Evolutionary conservation across 2,888 invertebrate species (phyloP).

Genomic region (Eubasilissa splendida): DNA sequence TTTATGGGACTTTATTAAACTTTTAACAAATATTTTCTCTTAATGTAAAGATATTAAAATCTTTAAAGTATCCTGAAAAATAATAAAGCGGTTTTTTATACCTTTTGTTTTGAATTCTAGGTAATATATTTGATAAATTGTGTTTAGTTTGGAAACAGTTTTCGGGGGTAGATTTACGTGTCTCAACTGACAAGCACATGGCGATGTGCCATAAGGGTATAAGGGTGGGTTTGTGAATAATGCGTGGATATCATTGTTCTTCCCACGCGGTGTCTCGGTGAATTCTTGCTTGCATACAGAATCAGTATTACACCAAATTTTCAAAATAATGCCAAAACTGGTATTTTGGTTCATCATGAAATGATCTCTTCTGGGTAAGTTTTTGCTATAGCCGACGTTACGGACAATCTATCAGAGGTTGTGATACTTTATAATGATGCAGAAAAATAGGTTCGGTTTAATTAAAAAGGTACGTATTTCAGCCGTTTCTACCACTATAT

Average conservation of each 20-base stretch:
- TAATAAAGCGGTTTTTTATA: not conserved
- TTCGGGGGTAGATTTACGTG: constrained; percentile 28
- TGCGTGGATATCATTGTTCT: constrained; percentile 29
- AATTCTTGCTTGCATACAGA: constrained; percentile 20
- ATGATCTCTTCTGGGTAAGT: too few species aligned
- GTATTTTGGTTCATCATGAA: too few species aligned
- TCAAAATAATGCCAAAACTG: too few species aligned
- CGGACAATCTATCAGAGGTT: too few species aligned
- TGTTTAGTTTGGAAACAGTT: constrained; percentile 19
- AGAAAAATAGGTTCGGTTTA: too few species aligned
- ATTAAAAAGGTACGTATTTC: too few species aligned
- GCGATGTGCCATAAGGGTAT: not conserved
- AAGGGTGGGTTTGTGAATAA: constrained; percentile 14
- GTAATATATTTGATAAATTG: constrained; percentile 32
- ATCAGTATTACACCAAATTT: not conserved
- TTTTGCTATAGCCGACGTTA: too few species aligned
- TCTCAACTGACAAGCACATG: constrained; percentile 16
- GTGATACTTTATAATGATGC: too few species aligned
- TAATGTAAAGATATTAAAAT: not conserved
- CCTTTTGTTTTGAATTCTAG: not conserved
- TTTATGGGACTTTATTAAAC: not conserved
- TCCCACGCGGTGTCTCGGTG: constrained; percentile 9
- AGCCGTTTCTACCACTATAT: too few species aligned
- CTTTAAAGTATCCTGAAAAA: not conserved
- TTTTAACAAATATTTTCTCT: not conserved